Evolutionary conservation across 2,113 vertebrate species (phyloP).

Genomic region (Pygoscelis adeliae): DNA sequence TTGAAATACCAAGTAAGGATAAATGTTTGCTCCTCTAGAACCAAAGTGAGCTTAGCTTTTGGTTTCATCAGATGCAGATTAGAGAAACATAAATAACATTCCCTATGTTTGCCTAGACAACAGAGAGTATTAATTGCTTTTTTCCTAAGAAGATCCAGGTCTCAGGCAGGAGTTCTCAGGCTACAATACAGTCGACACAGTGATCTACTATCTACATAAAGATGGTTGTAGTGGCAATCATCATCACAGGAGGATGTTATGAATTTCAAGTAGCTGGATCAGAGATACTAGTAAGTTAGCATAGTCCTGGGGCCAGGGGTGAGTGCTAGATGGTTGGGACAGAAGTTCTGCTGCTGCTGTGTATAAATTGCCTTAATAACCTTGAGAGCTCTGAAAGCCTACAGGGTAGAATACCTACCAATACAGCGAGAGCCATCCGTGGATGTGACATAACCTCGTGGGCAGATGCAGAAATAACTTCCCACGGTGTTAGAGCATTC

Average conservation of each 20-base stretch:
- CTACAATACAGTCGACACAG: neutral
- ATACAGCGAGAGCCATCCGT: constrained; percentile 88
- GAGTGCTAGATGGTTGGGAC: neutral
- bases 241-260: neutral
- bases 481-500: constrained; percentile 93
- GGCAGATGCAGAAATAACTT: constrained; percentile 94
- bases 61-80: neutral
- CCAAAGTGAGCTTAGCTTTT: neutral
- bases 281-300: neutral
- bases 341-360: neutral
- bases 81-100: neutral
- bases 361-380: neutral
- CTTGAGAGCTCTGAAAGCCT: neutral
- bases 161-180: neutral
- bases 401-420: constrained; percentile 78
- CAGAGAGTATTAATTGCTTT: neutral
- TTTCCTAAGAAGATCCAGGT: neutral
- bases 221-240: neutral
- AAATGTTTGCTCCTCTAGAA: neutral
- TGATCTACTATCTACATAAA: neutral
- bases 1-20: neutral
- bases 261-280: neutral
- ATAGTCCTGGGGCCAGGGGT: fast-evolving
- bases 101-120: neutral
- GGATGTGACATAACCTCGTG: constrained; percentile 84